These are phyloP conservation scores for Diarsia rubi DNA, from an alignment of 2,888 invertebrate genomes.

Conservation along the genomic window DNA sequence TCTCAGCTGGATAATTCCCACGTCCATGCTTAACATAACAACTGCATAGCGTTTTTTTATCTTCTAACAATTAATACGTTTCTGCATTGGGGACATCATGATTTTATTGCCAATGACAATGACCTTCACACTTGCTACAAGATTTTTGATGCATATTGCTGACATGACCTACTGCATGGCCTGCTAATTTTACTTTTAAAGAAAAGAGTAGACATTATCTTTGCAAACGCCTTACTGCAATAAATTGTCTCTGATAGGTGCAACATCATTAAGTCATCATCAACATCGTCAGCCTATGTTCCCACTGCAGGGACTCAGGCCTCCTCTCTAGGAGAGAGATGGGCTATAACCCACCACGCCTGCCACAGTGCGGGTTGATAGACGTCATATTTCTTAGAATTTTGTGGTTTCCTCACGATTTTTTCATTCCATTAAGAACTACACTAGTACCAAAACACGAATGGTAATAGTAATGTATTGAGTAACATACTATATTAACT, in stretches of 20 bases:
- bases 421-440: no score
- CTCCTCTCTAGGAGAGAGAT: no score
- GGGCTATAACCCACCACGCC: no score
- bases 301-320: no score
- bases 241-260: not conserved
- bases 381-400: no score
- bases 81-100: not conserved
- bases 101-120: not conserved
- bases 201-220: not conserved
- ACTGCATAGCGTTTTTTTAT: not conserved
- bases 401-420: no score
- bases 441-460: no score
- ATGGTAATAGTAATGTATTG: no score
- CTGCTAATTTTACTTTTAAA: not conserved
- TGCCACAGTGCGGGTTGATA: no score
- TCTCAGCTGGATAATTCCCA: constrained; percentile 2
- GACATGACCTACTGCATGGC: not conserved
- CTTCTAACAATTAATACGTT: not conserved
- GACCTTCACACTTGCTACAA: not conserved
- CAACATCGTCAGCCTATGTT: no score
- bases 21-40: not conserved
- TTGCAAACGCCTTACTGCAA: not conserved
- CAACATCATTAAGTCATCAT: not conserved
- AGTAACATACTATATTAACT: not conserved
- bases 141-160: not conserved